Conservation (phyloP, 2,888 invertebrate genomes). For the Coleophora deauratella region DNA sequence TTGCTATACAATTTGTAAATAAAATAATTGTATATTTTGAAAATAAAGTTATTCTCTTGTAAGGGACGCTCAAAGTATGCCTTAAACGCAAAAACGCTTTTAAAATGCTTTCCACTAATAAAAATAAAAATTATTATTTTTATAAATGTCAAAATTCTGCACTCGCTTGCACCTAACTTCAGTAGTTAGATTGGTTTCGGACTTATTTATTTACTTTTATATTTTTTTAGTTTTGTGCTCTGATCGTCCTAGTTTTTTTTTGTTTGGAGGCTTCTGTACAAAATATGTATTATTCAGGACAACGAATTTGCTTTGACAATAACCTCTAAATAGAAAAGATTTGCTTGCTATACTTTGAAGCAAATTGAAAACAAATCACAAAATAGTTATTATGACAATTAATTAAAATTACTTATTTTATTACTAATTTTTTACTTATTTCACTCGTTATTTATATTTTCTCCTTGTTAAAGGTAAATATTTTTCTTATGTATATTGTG, state of each 20-base stretch:
- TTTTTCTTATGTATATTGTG: neutral
- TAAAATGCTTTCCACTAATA: slow-evolving; percentile 9
- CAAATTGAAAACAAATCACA: no score
- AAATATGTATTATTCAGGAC: no score
- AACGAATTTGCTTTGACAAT: no score
- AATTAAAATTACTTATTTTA: no score
- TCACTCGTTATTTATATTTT: no score
- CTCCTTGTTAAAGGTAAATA: neutral
- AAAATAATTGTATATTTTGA: no score
- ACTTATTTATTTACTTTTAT: neutral
- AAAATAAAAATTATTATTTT: neutral
- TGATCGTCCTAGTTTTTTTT: slow-evolving; percentile 9
- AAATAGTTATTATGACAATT: no score
- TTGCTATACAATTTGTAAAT: no score
- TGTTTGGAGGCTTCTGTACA: neutral
- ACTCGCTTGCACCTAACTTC: slow-evolving; percentile 4
- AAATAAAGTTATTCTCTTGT: slow-evolving; percentile 2
- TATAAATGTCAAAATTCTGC: slow-evolving; percentile 2
- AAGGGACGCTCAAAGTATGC: slow-evolving; percentile 22
- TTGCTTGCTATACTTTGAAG: no score
- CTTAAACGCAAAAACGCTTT: slow-evolving; percentile 8
- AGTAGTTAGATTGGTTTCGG: slow-evolving; percentile 1
- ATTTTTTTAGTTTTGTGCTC: slow-evolving; percentile 1
- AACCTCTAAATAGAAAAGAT: no score
- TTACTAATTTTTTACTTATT: no score